Evolutionary conservation across 1,140 invertebrate genomes (phyloP).

Genomic region (Potamilus streckersoni): DNA sequence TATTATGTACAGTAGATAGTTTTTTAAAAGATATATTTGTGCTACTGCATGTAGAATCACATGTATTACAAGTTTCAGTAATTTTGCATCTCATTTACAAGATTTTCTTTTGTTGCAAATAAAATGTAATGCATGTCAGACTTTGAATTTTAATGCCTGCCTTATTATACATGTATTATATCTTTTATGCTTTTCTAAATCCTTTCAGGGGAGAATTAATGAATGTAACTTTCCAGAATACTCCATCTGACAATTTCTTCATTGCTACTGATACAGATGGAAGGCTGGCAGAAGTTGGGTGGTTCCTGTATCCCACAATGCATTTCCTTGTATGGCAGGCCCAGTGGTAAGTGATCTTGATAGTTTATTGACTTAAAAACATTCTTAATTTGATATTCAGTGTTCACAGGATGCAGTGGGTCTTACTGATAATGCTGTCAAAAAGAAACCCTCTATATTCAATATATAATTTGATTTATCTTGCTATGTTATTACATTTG

Average conservation of each 20-base stretch:
- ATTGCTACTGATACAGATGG: slow-evolving; percentile 41
- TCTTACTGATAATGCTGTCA: too few relatives aligned
- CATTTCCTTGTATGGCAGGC: slow-evolving; percentile 51
- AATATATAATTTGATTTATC: too few relatives aligned
- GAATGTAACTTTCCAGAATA: slow-evolving; percentile 43
- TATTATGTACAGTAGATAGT: too few relatives aligned
- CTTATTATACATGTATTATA: background rate
- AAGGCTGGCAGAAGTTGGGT: slow-evolving; percentile 42
- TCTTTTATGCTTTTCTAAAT: background rate
- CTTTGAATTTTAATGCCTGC: background rate
- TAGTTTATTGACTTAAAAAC: background rate
- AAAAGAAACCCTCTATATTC: too few relatives aligned
- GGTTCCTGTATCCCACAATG: slow-evolving; percentile 50
- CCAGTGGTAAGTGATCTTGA: slow-evolving; percentile 35
- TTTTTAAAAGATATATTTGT: too few relatives aligned
- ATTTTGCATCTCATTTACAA: background rate
- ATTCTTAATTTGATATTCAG: too few relatives aligned
- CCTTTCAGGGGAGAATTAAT: slow-evolving; percentile 6
- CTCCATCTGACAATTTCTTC: slow-evolving; percentile 46
- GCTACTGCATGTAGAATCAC: too few relatives aligned
- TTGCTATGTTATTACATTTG: too few relatives aligned
- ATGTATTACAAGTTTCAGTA: background rate
- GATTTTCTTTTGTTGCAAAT: background rate
- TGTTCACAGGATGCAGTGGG: too few relatives aligned
- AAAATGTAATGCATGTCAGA: background rate